Evolutionary conservation across 2,888 invertebrate genomes (phyloP).

Genomic region (Scaptomyza reducta): DNA sequence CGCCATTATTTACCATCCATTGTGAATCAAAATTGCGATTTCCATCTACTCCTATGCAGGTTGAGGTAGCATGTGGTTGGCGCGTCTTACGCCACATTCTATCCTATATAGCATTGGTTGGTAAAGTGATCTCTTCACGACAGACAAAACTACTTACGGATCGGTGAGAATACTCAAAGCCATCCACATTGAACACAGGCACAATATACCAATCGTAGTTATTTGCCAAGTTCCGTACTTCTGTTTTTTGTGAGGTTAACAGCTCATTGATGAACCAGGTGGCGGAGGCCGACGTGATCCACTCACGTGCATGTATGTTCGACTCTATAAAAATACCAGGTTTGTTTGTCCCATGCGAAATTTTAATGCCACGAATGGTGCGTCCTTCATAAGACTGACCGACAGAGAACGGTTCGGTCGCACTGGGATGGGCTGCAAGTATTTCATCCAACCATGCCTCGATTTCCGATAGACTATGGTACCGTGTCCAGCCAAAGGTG

Average conservation of each 20-base stretch:
- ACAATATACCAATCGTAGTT: constrained; percentile 90
- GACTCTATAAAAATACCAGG: constrained; percentile 88
- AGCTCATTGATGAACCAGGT: constrained; percentile 89
- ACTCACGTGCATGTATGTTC: constrained; percentile 88
- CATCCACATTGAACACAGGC: constrained; percentile 90
- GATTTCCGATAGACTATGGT: constrained; percentile 87
- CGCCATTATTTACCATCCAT: constrained; percentile 84
- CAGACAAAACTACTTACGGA: constrained; percentile 84
- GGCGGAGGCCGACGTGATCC: constrained; percentile 89
- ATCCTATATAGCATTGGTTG: constrained; percentile 82
- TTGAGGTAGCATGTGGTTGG: constrained; percentile 81
- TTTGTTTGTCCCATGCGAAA: constrained; percentile 84
- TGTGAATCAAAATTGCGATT: constrained; percentile 83
- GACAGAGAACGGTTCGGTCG: constrained; percentile 74
- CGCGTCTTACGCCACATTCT: constrained; percentile 89
- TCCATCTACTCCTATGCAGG: constrained; percentile 82
- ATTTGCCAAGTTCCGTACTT: constrained; percentile 86
- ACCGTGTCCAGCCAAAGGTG: constrained; percentile 86
- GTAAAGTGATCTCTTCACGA: not conserved
- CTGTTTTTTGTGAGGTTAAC: constrained; percentile 86
- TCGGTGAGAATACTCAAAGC: constrained; percentile 88
- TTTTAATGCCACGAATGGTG: constrained; percentile 86
- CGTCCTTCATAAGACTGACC: constrained; percentile 87
- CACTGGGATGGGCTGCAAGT: constrained; percentile 84
- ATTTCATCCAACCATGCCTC: constrained; percentile 86